Percentiles rank a stretch among this genome's conserved stretches.
phyloP scores from a whole-genome alignment of 2,888 invertebrate species.

The Ceratothoa steindachneri region DNA sequence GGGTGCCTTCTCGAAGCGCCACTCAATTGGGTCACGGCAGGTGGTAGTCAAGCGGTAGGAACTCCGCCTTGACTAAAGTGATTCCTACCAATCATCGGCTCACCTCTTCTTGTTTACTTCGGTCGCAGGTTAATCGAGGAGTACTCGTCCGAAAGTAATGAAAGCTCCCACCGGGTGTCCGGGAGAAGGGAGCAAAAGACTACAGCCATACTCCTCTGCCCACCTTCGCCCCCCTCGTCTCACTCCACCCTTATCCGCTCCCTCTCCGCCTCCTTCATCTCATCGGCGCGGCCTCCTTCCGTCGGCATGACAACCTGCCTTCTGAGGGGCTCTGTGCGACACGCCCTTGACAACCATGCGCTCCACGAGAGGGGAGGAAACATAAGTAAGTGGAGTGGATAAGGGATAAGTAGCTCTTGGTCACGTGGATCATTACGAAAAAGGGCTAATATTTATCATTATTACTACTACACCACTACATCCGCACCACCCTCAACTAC shows the following conservation, averaged over 20 bases:
- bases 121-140: conserved; percentile 38
- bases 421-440: no score
- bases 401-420: neutral
- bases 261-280: neutral
- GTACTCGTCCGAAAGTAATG: conserved; percentile 15
- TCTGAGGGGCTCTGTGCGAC: conserved; percentile 52
- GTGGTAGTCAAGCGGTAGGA: no score
- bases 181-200: conserved; percentile 30
- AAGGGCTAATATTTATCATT: no score
- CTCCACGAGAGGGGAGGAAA: conserved; percentile 59
- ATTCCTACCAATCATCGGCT: no score
- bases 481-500: no score
- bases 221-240: neutral
- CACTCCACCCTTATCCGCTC: neutral
- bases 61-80: no score
- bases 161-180: conserved; percentile 22
- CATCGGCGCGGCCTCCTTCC: neutral
- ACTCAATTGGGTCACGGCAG: no score
- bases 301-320: conserved; percentile 51
- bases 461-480: no score
- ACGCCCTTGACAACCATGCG: conserved; percentile 53
- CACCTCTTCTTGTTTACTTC: no score
- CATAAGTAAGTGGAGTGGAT: conserved; percentile 55
- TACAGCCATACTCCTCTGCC: no score
- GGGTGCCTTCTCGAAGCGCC: no score